These are phyloP conservation scores for Axis porcinus DNA, from an alignment of 2,113 vertebrate genomes.

Conservation along the genomic window DNA sequence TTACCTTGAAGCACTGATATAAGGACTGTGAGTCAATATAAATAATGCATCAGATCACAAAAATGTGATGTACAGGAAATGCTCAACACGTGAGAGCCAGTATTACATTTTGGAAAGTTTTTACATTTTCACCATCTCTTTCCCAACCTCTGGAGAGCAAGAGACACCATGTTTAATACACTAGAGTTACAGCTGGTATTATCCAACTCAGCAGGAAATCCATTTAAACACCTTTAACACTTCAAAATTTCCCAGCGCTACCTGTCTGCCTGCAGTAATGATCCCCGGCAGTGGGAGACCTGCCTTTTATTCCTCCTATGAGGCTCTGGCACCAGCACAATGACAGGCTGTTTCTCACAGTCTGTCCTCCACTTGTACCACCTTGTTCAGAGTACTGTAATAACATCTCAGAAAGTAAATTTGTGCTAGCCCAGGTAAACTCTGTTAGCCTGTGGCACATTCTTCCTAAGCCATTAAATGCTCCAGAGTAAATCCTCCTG, in stretches of 20 bases:
- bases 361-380: background rate
- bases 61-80: background rate
- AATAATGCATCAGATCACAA: background rate
- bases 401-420: background rate
- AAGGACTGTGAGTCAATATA: background rate
- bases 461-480: constrained; percentile 45
- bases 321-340: background rate
- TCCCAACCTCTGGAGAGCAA: background rate
- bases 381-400: constrained; percentile 20
- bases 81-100: background rate
- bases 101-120: background rate
- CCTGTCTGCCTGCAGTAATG: background rate
- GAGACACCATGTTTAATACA: background rate
- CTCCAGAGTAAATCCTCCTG: constrained; percentile 37
- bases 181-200: background rate
- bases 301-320: background rate
- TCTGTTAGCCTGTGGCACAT: background rate
- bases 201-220: background rate
- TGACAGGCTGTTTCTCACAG: background rate
- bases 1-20: background rate
- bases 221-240: background rate
- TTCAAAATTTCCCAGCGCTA: background rate
- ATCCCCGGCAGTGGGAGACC: background rate
- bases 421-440: background rate
- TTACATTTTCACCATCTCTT: constrained; percentile 12